A percentile compares a stretch with the other conserved stretches of the same genome.
Conservation (phyloP, 2,113 vertebrate species). For the Azemiops feae region DNA sequence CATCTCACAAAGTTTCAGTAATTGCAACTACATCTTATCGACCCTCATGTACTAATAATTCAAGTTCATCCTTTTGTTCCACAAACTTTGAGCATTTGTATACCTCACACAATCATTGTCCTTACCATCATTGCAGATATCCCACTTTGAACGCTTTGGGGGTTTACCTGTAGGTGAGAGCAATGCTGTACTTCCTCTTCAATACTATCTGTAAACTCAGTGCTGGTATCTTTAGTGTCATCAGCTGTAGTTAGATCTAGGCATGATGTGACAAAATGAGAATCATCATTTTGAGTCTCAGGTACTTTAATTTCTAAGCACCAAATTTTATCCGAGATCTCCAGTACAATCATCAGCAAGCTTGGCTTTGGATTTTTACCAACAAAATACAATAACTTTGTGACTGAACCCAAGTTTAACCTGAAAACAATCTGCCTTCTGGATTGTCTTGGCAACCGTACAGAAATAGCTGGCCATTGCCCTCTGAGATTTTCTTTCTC, state of each 20-base stretch:
- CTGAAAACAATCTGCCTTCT: neutral
- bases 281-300: slow-evolving; percentile 36
- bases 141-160: neutral
- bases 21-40: neutral
- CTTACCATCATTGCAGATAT: too few species aligned
- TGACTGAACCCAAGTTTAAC: neutral
- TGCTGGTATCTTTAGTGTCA: slow-evolving; percentile 65
- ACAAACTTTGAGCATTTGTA: neutral
- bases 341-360: too few species aligned
- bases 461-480: neutral
- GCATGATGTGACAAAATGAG: slow-evolving; percentile 47
- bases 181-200: slow-evolving; percentile 70
- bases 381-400: neutral
- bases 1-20: neutral
- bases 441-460: neutral
- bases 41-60: neutral
- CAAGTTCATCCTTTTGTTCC: neutral
- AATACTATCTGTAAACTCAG: slow-evolving; percentile 67
- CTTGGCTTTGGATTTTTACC: neutral
- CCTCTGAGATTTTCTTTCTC: neutral
- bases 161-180: slow-evolving; percentile 67
- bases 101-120: neutral
- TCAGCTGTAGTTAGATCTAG: slow-evolving; percentile 68
- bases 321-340: neutral
- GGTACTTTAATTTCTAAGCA: neutral